Conservation (phyloP, 2,113 vertebrate genomes). For the Aleadryas rufinucha region DNA sequence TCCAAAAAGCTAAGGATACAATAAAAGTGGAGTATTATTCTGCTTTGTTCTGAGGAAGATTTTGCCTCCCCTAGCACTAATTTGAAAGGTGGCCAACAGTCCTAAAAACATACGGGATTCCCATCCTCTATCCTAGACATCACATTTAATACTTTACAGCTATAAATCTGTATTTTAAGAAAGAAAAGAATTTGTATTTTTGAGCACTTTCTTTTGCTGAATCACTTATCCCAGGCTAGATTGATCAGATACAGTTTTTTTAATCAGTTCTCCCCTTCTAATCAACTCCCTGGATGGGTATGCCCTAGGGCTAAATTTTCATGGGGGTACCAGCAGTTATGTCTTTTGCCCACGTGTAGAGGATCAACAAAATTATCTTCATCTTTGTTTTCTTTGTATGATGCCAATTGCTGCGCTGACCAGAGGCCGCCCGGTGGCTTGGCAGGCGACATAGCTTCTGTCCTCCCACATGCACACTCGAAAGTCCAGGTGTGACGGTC, state of each 20-base stretch:
- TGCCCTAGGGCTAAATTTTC: neutral
- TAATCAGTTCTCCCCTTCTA: neutral
- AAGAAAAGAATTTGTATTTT: neutral
- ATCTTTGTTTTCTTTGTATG: neutral
- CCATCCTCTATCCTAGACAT: neutral
- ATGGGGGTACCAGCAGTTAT: neutral
- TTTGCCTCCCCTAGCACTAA: neutral
- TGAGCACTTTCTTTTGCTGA: neutral
- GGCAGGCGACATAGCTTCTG: no score
- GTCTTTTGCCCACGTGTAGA: neutral
- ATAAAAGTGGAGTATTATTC: neutral
- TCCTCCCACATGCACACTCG: no score
- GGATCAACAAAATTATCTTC: neutral
- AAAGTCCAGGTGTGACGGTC: no score
- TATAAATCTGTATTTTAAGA: neutral
- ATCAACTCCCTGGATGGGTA: neutral
- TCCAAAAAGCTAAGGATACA: neutral
- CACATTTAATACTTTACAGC: neutral
- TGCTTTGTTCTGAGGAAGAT: neutral
- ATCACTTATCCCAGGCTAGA: neutral
- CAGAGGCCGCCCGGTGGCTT: no score
- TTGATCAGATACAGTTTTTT: neutral
- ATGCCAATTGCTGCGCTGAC: no score
- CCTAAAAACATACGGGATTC: neutral
- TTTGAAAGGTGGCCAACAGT: neutral